A percentile compares a stretch with the other conserved stretches of the same genome.
These are phyloP conservation scores for Chironomus striatipennis DNA, from an alignment of 1,140 invertebrate species.

Conservation along the genomic window DNA sequence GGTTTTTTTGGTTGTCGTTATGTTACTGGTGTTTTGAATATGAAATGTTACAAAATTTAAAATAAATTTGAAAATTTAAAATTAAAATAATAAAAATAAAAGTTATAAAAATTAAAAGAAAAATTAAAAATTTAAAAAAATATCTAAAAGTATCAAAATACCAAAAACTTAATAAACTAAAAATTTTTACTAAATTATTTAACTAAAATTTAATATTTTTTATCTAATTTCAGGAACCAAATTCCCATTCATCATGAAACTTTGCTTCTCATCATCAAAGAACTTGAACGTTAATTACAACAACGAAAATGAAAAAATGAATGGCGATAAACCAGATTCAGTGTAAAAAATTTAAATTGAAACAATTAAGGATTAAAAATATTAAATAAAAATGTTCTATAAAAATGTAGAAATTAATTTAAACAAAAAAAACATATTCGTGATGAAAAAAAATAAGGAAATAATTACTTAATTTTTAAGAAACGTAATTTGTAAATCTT, in stretches of 20 bases:
- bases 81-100: too few species aligned
- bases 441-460: not conserved
- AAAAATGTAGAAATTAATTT: not conserved
- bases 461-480: not conserved
- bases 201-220: slow-evolving; percentile 26
- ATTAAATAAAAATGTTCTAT: not conserved
- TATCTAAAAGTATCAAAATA: too few species aligned
- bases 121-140: too few species aligned
- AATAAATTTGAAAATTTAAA: too few species aligned
- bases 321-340: not conserved
- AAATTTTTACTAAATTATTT: slow-evolving; percentile 25
- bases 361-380: not conserved
- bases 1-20: too few species aligned
- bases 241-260: slow-evolving; percentile 94
- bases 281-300: slow-evolving; percentile 50
- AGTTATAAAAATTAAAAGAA: too few species aligned
- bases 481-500: not conserved
- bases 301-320: slow-evolving; percentile 31
- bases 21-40: too few species aligned
- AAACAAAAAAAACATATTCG: not conserved
- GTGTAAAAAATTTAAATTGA: not conserved
- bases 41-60: too few species aligned
- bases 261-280: slow-evolving; percentile 85
- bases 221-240: slow-evolving; percentile 69
- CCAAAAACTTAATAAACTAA: too few species aligned